Evolutionary conservation across 1,140 invertebrate genomes (phyloP).

Genomic region (Melanaphis sacchari): DNA sequence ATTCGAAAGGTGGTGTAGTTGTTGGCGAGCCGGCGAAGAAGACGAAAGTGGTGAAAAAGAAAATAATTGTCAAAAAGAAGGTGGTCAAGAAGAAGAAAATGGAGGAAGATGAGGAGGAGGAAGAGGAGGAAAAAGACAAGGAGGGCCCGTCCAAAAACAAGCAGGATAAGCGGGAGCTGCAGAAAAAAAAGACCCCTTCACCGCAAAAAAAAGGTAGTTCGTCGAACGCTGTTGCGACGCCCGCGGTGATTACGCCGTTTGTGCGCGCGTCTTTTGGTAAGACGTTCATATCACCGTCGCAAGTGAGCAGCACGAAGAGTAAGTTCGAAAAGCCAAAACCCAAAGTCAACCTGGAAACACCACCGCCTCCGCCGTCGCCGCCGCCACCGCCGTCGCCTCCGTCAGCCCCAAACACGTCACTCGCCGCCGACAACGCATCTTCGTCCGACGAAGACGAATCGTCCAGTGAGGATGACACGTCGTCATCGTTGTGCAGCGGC

Average conservation of each 20-base stretch:
- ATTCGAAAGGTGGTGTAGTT: conserved; percentile 18
- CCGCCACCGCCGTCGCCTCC: neutral
- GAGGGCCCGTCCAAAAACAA: too few relatives aligned
- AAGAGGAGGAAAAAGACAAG: neutral
- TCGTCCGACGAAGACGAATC: conserved; percentile 18
- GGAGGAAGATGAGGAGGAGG: neutral
- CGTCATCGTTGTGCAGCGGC: neutral
- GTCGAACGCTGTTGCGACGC: neutral
- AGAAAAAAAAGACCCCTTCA: neutral
- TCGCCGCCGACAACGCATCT: neutral
- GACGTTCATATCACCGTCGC: conserved; percentile 49
- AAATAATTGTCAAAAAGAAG: conserved; percentile 52
- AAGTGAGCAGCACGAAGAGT: conserved; percentile 47
- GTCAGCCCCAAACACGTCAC: neutral
- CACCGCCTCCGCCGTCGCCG: neutral
- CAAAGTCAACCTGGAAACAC: neutral
- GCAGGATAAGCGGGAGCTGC: neutral
- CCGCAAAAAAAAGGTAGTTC: neutral
- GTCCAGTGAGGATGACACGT: neutral
- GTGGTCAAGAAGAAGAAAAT: neutral
- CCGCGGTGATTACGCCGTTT: conserved; percentile 32
- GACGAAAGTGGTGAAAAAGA: conserved; percentile 28
- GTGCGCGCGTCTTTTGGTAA: conserved; percentile 43
- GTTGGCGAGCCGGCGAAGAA: neutral
- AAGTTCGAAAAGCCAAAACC: conserved; percentile 49